These are phyloP conservation scores for Hepsetus odoe DNA, from an alignment of 2,113 vertebrate genomes.

Conservation along the genomic window DNA sequence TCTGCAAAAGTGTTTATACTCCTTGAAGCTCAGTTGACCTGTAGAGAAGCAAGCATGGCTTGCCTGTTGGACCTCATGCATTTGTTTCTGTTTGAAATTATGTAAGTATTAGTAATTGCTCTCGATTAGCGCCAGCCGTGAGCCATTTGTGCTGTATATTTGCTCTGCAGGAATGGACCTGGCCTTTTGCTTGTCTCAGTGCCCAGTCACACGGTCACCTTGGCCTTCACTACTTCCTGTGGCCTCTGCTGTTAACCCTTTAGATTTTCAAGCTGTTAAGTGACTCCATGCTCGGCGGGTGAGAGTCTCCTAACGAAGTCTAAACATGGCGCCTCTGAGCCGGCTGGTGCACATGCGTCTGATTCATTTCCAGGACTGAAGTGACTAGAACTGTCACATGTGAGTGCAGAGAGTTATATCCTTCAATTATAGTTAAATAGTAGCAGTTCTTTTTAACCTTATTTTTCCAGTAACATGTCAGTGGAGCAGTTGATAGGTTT, in stretches of 20 bases:
- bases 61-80: conserved; percentile 37
- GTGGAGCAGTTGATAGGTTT: conserved; percentile 50
- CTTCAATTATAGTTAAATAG: neutral
- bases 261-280: conserved; percentile 37
- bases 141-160: conserved; percentile 46
- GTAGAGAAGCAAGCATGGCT: conserved; percentile 41
- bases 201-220: conserved; percentile 26
- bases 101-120: conserved; percentile 52
- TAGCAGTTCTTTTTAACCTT: conserved; percentile 15
- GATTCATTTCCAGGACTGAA: conserved; percentile 34
- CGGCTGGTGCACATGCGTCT: conserved; percentile 15
- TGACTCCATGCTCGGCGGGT: conserved; percentile 31
- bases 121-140: conserved; percentile 51
- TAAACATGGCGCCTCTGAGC: conserved; percentile 45
- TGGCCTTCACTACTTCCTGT: conserved; percentile 49
- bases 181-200: conserved; percentile 23
- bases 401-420: conserved; percentile 34
- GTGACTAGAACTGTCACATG: conserved; percentile 20
- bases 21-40: conserved; percentile 37
- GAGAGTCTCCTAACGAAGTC: conserved; percentile 29
- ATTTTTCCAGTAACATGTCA: conserved; percentile 33
- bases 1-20: conserved; percentile 42
- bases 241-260: conserved; percentile 50
- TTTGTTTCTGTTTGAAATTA: conserved; percentile 53
- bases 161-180: conserved; percentile 1